phyloP scores from a whole-genome alignment of 2,113 vertebrate genomes.

The Chlorocebus sabaeus region DNA sequence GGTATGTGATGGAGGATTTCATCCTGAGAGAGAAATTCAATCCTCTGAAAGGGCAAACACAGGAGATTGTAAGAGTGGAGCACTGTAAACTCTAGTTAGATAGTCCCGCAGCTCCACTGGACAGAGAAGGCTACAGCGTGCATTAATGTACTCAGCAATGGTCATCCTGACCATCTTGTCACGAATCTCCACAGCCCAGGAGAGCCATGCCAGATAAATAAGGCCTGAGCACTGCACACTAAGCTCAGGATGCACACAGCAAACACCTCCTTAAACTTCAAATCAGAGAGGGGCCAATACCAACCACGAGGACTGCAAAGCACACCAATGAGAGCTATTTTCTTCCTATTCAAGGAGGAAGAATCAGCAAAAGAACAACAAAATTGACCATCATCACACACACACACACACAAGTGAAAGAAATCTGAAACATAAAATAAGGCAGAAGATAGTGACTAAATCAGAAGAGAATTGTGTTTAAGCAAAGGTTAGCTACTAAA shows the following conservation, averaged over 20 bases:
- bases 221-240: not conserved
- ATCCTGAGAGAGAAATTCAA: not conserved
- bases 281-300: not conserved
- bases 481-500: not conserved
- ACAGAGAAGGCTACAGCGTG: not conserved
- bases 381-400: not conserved
- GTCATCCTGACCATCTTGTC: not conserved
- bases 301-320: not conserved
- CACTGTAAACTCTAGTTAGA: not conserved
- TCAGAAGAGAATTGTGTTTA: not conserved
- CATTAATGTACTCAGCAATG: not conserved
- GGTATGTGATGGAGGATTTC: not conserved
- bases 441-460: not conserved
- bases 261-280: not conserved
- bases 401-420: not conserved
- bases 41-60: not conserved
- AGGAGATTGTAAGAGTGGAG: not conserved
- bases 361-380: not conserved
- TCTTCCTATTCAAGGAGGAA: not conserved
- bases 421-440: not conserved
- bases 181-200: not conserved
- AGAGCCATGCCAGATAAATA: not conserved
- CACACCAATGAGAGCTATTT: not conserved
- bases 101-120: accelerated
- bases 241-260: not conserved